Conservation (phyloP, 2,797 vertebrate genomes). For the Remorina albescens region DNA sequence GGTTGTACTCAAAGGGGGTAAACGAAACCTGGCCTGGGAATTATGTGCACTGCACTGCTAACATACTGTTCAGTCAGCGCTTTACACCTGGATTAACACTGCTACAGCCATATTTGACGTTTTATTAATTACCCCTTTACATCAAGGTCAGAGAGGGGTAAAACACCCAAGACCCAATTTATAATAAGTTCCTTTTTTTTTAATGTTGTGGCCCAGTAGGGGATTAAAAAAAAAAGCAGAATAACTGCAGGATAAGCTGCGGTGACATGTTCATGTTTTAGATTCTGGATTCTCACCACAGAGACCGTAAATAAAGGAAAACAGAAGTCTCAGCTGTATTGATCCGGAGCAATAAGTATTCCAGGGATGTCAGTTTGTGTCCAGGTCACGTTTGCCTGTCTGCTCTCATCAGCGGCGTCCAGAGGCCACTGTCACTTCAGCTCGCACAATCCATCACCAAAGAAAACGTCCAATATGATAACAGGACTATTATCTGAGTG, state of each 20-base stretch:
- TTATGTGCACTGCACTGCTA: conserved; percentile 24
- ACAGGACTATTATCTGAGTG: conserved; percentile 28
- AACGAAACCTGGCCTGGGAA: conserved; percentile 1
- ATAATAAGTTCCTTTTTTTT: conserved; percentile 11
- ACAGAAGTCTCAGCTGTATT: conserved; percentile 5
- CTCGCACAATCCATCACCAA: background rate
- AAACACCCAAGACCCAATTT: background rate
- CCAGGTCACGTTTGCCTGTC: conserved; percentile 17
- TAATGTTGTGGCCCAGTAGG: background rate
- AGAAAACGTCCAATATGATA: conserved; percentile 38
- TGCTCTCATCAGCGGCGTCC: conserved; percentile 25
- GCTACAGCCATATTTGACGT: conserved; percentile 19
- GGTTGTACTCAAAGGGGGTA: conserved; percentile 12
- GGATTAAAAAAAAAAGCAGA: background rate
- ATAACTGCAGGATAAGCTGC: background rate
- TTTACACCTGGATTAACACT: conserved; percentile 35
- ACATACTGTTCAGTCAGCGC: conserved; percentile 40
- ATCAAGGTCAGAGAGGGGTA: conserved; percentile 12
- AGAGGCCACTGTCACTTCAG: conserved; percentile 31
- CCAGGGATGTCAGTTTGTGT: conserved; percentile 24
- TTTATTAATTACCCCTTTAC: conserved; percentile 33
- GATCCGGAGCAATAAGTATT: conserved; percentile 14
- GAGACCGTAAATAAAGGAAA: background rate
- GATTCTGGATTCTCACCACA: background rate
- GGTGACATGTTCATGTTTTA: background rate